phyloP scores from a whole-genome alignment of 2,113 vertebrate genomes.

The Apeltes quadracus region DNA sequence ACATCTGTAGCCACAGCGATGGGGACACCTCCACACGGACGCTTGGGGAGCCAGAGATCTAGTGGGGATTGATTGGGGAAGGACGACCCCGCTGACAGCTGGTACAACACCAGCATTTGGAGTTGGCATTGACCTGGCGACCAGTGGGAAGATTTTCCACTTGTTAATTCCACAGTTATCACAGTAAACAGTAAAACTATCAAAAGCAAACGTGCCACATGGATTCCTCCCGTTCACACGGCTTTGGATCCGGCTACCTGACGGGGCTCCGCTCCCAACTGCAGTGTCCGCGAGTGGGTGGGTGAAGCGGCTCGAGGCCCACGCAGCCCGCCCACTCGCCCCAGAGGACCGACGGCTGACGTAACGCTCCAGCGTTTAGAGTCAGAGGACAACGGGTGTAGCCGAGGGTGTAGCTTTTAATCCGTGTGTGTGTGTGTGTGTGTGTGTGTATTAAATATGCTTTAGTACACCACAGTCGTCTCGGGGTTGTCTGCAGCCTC shows the following conservation, averaged over 20 bases:
- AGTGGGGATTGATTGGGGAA: too few relatives aligned
- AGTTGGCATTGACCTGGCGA: too few relatives aligned
- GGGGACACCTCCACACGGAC: too few relatives aligned
- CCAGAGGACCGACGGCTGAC: slow-evolving; percentile 42
- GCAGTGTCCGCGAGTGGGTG: slow-evolving; percentile 35
- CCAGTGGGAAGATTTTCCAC: too few relatives aligned
- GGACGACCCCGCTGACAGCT: too few relatives aligned
- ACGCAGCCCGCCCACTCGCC: slow-evolving; percentile 52
- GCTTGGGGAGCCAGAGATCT: too few relatives aligned
- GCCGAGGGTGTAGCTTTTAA: not conserved
- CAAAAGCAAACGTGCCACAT: not conserved
- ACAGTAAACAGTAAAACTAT: not conserved
- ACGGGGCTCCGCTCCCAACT: slow-evolving; percentile 16
- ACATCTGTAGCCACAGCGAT: too few relatives aligned
- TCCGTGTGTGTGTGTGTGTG: not conserved
- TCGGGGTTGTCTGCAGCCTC: not conserved
- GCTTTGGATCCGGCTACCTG: not conserved
- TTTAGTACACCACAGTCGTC: not conserved
- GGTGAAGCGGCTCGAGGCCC: slow-evolving; percentile 52
- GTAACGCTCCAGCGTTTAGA: slow-evolving; percentile 19
- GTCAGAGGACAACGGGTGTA: not conserved
- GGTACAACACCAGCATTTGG: too few relatives aligned
- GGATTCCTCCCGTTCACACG: slow-evolving; percentile 3
- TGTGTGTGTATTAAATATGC: not conserved
- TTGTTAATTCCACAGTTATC: too few relatives aligned